Base-by-base conservation (phyloP, 2,113 vertebrate genomes). In the Australoheros scitulus region DNA sequence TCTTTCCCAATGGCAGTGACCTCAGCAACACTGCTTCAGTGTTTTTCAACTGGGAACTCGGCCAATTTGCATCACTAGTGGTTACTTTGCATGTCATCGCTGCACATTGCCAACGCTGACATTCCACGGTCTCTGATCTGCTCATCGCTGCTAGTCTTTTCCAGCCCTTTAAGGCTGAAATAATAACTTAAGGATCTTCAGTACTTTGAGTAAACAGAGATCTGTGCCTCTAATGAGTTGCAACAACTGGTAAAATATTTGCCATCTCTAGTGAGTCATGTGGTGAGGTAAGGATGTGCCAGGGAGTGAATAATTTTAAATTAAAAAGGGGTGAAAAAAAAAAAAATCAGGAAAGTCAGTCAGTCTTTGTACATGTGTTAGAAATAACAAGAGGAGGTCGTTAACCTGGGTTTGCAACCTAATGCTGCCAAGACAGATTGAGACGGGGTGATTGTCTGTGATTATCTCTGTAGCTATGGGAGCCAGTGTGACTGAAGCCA, bases 181-280 rank as follows among this genome's bases (percentile, higher is more conserved):
- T 50, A 29, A 50, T 50, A 70, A 50, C 43, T 50, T 29, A 20
- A 70, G 24, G 41, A 70, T 29, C 50, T 52, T 52, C 17, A 52
- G 26, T 52, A 32, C 10, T 72, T 11, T 32, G 41, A 72, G 43
- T 52, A 52, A 72, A 20, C 65, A 32, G 65, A 72, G 6, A 52
- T 52, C 26, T 52, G 65, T 0, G 3, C 8, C 43, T 52, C 41
- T 72, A 8, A 52, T 72, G 65, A 52, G 24, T 52, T 52, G 65
- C 65, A 29, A 32, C 17, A 72, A 52, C 65, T 72, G 65, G 29
- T 50, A 72, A 72, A 72, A 72, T 72, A 52, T 72, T 52, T 72
- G 65, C 43, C 43, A 32, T 72, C 43, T 52, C 47, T 11, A 72
- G 43, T 52, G 50, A 11, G 6, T 72, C 10, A 2, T 72, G 43